Base-by-base conservation (phyloP, 1,140 invertebrate species). In the Musca vetustissima region DNA sequence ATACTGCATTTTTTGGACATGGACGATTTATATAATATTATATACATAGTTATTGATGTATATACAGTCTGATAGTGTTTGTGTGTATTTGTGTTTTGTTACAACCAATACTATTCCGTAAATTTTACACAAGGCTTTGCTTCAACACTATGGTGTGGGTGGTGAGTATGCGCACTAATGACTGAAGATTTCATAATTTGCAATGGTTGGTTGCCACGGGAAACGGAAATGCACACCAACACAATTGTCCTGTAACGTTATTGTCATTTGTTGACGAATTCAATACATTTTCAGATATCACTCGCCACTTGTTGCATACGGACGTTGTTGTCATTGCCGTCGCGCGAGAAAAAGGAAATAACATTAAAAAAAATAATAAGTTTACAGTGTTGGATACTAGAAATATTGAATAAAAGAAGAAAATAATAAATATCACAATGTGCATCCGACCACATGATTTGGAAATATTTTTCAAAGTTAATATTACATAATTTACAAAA, bases 271-370 rank as follows among this genome's bases (percentile, higher is more conserved):
- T 61, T 21, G 57, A 61, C 13, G 22, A 11, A 32, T 17, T n/a
- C 7, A 36, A 32, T 61, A 2, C n/a, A 36, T 15, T 61, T 19
- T 52, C 52, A 70, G 69, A 70, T 53, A 55, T 53, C 36, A 53
- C 32, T 17, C n/a, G 67, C 32, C 69, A 70, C 69, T 70, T 70
- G 69, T 70, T 70, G 69, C 69, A 70, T 70, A 47, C 66, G 53
- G 66, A 48, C 59, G 67, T 22, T 52, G 17, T 19, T 21, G 22
- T 52, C 22, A 13, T 21, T 52, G n/a, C 50, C 11, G 21, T 43
- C 36, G 49, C 50, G 13, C 36, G 49, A 25, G 13, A 57, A 32
- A n/a, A 11, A 28, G 8, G 8, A 28, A 4, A 28, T 28, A 48
- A 14, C n/a, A 65, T n/a, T n/a, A n/a, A n/a, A 66, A 66, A 53